Conservation (phyloP, 2,797 vertebrate species). For the Oophaga sylvatica region DNA sequence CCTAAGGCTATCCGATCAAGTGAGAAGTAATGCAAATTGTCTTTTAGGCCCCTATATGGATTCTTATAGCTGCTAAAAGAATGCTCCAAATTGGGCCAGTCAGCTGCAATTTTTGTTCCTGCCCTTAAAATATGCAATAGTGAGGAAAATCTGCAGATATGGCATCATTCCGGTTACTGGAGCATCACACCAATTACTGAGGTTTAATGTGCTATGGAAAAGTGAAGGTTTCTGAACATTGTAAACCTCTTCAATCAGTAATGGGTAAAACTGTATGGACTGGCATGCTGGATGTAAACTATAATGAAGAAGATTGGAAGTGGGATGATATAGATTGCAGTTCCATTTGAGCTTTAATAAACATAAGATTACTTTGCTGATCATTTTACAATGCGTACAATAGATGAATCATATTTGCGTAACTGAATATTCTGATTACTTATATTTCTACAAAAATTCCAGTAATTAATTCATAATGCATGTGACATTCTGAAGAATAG, state of each 20-base stretch:
- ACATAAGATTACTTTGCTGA: neutral
- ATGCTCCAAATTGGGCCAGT: neutral
- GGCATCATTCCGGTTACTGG: neutral
- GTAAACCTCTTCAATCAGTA: neutral
- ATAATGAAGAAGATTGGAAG: constrained; percentile 1
- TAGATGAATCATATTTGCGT: neutral
- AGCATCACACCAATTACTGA: neutral
- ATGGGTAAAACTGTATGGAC: neutral
- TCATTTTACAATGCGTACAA: neutral
- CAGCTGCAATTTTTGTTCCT: neutral
- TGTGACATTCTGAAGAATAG: neutral
- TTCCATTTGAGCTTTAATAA: neutral
- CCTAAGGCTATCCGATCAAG: neutral
- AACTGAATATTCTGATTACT: neutral
- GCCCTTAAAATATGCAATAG: constrained; percentile 1
- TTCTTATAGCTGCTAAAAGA: neutral
- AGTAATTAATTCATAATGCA: neutral
- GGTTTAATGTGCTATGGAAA: constrained; percentile 6
- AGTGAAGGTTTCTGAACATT: constrained; percentile 1
- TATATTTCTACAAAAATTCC: neutral
- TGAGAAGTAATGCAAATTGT: neutral
- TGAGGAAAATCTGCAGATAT: neutral
- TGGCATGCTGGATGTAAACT: neutral
- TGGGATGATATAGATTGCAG: neutral
- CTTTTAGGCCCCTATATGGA: neutral